phyloP scores from a whole-genome alignment of 2,797 vertebrate species.

The Nyctibius grandis region DNA sequence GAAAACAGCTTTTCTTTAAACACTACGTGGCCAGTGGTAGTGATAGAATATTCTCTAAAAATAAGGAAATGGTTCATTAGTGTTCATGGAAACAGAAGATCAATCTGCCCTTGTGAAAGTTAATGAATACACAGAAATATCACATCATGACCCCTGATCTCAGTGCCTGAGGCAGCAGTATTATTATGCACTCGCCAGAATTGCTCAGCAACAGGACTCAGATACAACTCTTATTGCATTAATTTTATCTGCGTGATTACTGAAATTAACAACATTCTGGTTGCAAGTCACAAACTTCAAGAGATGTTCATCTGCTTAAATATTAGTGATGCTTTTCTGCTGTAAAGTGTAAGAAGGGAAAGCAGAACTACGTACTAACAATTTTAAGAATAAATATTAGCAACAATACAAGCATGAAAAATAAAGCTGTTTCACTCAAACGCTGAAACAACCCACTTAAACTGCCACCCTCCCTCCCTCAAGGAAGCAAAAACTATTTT shows the following conservation, averaged over 20 bases:
- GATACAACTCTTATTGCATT: not conserved
- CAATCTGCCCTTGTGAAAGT: not conserved
- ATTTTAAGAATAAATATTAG: not conserved
- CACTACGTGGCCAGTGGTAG: not conserved
- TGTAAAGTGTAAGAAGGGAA: not conserved
- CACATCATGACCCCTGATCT: not conserved
- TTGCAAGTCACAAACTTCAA: not conserved
- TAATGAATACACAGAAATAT: not conserved
- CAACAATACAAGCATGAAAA: not conserved
- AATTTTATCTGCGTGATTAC: not conserved
- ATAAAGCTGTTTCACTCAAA: not conserved
- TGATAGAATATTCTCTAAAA: not conserved
- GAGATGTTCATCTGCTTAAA: not conserved
- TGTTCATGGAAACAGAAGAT: not conserved
- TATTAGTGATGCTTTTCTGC: not conserved
- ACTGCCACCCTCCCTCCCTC: not conserved
- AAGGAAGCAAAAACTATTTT: not conserved
- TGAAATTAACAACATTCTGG: not conserved
- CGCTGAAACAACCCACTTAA: not conserved
- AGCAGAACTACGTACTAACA: not conserved
- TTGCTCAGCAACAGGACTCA: not conserved
- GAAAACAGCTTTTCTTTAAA: constrained; percentile 12
- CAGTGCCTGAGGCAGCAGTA: not conserved
- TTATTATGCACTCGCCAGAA: not conserved
- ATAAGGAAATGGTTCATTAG: not conserved